phyloP scores from a whole-genome alignment of 2,113 vertebrate species.

The Gymnobelideus leadbeateri region DNA sequence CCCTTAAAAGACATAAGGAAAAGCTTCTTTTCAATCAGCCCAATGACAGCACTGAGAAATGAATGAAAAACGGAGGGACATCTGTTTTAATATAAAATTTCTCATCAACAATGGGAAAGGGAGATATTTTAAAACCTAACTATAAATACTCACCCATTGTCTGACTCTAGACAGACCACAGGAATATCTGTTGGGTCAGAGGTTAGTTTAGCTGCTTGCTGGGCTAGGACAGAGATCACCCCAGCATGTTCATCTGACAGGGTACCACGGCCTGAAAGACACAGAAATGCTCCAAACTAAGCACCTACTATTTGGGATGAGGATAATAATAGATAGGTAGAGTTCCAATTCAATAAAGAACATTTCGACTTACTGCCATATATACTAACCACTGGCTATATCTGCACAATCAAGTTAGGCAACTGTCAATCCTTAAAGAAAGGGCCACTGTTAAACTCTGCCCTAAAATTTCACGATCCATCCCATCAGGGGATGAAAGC shows the following conservation, averaged over 20 bases:
- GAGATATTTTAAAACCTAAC: background rate
- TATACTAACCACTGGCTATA: background rate
- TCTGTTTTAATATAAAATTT: background rate
- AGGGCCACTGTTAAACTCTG: background rate
- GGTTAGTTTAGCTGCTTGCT: constrained; percentile 93
- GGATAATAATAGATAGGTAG: background rate
- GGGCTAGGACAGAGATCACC: constrained; percentile 93
- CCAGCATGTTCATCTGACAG: constrained; percentile 96
- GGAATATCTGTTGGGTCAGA: constrained; percentile 93
- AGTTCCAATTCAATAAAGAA: constrained; percentile 28
- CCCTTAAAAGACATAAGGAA: background rate
- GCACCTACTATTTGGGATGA: background rate
- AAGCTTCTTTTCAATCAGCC: background rate
- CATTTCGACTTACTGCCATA: background rate
- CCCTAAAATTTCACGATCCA: constrained; percentile 21
- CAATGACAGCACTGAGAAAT: background rate
- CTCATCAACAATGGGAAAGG: constrained; percentile 17
- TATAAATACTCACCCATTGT: constrained; percentile 89
- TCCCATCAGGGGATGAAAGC: constrained; percentile 22
- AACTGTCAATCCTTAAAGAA: constrained; percentile 37
- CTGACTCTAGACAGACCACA: constrained; percentile 96
- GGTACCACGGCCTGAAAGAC: constrained; percentile 91
- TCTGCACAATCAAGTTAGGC: background rate
- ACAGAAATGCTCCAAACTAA: background rate
- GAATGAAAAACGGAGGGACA: background rate